Evolutionary conservation across 64 coral and sea anemone species (phyloP).

Genomic region (Hydrozoanthus tunicans): DNA sequence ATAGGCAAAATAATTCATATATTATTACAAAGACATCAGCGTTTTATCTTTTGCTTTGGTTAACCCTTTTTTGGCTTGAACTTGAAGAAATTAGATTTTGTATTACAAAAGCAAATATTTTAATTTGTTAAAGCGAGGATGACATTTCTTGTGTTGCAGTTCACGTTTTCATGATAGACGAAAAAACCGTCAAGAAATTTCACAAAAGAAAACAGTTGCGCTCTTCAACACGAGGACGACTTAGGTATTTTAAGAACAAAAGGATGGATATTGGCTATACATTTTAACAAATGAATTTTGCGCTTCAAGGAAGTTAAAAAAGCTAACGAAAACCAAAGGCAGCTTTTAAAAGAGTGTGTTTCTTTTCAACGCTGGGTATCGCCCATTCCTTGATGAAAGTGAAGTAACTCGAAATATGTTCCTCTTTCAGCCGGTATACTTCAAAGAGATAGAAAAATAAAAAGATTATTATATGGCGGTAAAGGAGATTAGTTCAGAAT

Average conservation of each 20-base stretch:
- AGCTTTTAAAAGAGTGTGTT: neutral
- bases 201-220: neutral
- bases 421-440: neutral
- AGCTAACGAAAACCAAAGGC: neutral
- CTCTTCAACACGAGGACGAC: conserved; percentile 2
- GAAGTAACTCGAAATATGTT: neutral
- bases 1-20: no score
- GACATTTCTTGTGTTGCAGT: no score
- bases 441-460: conserved; percentile 23
- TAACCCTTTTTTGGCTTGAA: no score
- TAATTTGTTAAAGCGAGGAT: no score
- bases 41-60: no score
- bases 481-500: conserved; percentile 49
- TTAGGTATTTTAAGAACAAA: conserved; percentile 28
- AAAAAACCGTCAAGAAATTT: neutral
- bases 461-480: conserved; percentile 39
- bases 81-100: no score
- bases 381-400: neutral
- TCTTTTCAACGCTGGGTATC: neutral
- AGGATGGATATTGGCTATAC: conserved; percentile 24
- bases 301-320: neutral
- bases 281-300: neutral
- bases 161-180: no score
- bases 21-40: no score
- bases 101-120: no score